phyloP scores from a whole-genome alignment of 2,113 vertebrate species.

The Uropsilus gracilis region DNA sequence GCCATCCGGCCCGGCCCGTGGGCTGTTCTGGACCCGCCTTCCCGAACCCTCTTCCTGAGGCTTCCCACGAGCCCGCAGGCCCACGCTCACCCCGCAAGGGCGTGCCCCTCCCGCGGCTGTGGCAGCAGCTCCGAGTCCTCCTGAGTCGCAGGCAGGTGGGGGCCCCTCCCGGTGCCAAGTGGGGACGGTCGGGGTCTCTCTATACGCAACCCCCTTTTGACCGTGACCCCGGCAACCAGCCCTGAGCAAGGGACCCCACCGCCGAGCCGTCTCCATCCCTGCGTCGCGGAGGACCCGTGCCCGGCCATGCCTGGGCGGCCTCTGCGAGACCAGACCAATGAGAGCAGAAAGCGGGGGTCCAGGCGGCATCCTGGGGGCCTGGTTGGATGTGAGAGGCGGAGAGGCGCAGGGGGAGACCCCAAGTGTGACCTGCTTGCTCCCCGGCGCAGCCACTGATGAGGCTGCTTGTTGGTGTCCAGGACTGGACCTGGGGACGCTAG shows the following conservation, averaged over 20 bases:
- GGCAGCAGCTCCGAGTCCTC: neutral
- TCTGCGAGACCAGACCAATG: too few species aligned
- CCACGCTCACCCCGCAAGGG: neutral
- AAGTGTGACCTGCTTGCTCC: neutral
- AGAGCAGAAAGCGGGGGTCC: neutral
- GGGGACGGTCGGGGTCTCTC: neutral
- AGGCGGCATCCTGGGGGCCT: neutral
- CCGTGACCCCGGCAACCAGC: neutral
- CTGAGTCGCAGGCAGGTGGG: neutral
- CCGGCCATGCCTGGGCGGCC: too few species aligned
- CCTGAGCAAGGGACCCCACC: neutral
- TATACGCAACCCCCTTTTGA: too few species aligned
- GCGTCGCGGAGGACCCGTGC: too few species aligned
- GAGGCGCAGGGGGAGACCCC: neutral
- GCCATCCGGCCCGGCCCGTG: neutral
- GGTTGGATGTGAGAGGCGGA: neutral
- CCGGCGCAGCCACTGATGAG: neutral
- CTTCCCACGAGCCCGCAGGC: too few species aligned
- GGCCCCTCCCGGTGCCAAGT: neutral
- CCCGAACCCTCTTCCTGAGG: neutral
- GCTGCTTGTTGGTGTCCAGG: neutral
- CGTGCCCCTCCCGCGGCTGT: neutral
- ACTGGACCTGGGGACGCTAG: rapidly evolving
- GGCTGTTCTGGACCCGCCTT: rapidly evolving
- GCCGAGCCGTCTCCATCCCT: neutral